These are phyloP conservation scores for Nerophis lumbriciformis DNA, from an alignment of 2,113 vertebrate species.

Conservation along the genomic window DNA sequence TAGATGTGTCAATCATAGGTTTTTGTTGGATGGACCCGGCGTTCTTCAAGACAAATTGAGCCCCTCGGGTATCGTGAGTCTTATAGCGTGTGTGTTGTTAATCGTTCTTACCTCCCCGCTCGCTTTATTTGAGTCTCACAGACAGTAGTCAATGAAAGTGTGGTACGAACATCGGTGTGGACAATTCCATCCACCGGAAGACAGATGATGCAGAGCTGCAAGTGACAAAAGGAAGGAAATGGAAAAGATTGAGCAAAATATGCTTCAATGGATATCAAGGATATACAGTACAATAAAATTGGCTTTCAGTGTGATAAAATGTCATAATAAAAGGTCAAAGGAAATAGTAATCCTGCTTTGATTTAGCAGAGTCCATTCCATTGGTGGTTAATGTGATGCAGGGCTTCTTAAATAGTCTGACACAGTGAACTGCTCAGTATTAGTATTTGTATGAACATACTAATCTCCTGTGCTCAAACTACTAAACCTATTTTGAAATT, in stretches of 20 bases:
- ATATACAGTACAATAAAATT: neutral
- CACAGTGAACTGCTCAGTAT: too few relatives aligned
- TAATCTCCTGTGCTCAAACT: too few relatives aligned
- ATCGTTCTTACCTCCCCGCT: constrained; percentile 38
- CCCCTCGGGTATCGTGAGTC: constrained; percentile 57
- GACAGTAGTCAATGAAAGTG: constrained; percentile 47
- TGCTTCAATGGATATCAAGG: constrained; percentile 14
- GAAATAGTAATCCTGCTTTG: neutral
- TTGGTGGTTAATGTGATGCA: neutral
- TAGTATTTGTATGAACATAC: too few relatives aligned
- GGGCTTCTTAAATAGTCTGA: too few relatives aligned
- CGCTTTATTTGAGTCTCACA: constrained; percentile 70
- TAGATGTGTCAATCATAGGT: constrained; percentile 68
- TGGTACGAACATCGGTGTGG: constrained; percentile 25
- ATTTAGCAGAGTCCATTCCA: neutral
- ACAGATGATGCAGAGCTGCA: constrained; percentile 15
- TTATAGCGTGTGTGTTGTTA: constrained; percentile 51
- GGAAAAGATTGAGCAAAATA: constrained; percentile 17
- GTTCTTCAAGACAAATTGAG: constrained; percentile 71
- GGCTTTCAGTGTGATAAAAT: neutral
- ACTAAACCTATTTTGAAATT: too few relatives aligned
- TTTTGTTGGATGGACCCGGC: constrained; percentile 26
- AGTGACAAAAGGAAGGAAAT: constrained; percentile 10
- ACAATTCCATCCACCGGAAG: constrained; percentile 28
- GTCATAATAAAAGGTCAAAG: constrained; percentile 1